phyloP scores from a whole-genome alignment of 2,888 invertebrate genomes.

The Callinectes sapidus region DNA sequence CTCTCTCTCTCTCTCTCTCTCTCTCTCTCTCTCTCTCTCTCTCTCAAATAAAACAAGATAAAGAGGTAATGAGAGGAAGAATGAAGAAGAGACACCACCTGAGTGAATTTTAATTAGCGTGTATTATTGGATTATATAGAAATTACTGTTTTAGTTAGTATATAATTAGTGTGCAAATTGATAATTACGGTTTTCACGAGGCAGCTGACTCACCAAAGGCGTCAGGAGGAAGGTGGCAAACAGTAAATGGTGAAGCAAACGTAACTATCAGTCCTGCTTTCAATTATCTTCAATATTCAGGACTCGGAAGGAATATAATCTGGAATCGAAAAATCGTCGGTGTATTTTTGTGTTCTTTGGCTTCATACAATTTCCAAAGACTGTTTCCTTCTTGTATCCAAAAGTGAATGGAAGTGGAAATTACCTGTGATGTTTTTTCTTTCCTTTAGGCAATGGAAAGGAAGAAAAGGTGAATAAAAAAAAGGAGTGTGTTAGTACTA shows the following conservation, averaged over 20 bases:
- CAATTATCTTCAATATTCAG: background rate
- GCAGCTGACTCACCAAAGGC: background rate
- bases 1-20: background rate
- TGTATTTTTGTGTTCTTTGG: background rate
- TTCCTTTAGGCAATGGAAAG: background rate
- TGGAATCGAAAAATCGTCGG: background rate
- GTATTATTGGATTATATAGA: background rate
- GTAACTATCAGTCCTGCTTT: background rate
- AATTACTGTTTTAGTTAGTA: background rate
- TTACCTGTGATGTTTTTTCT: background rate
- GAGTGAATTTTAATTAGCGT: background rate
- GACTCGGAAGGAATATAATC: background rate
- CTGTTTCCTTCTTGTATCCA: background rate
- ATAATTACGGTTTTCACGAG: background rate
- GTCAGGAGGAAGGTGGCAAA: background rate
- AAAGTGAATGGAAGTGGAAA: background rate
- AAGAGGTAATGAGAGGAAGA: background rate
- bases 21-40: background rate
- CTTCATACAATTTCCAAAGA: background rate
- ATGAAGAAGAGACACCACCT: background rate
- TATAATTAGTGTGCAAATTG: slow-evolving; percentile 25
- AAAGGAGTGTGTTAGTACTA: background rate
- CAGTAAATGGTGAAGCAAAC: background rate
- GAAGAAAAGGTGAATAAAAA: background rate
- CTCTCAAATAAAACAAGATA: background rate